These are phyloP conservation scores for Andrena flavipes DNA, from an alignment of 2,888 invertebrate species.

Conservation along the genomic window DNA sequence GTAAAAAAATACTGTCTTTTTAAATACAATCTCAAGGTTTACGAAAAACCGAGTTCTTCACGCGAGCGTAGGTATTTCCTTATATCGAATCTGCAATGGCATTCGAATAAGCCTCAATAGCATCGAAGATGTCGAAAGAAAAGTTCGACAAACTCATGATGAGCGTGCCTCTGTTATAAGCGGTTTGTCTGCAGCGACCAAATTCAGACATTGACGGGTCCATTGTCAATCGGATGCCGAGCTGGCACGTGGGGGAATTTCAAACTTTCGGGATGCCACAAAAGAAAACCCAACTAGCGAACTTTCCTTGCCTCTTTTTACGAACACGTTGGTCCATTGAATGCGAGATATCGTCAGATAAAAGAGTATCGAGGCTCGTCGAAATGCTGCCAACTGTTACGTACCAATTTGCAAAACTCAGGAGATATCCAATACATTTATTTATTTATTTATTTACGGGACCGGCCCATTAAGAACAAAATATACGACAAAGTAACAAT, in stretches of 20 bases:
- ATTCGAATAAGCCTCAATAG: no score
- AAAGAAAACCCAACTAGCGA: neutral
- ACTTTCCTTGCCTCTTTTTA: slow-evolving; percentile 1
- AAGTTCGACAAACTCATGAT: neutral
- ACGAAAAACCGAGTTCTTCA: neutral
- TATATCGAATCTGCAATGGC: no score
- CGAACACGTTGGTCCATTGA: neutral
- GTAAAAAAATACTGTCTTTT: neutral
- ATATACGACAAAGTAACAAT: no score
- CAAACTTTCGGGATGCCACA: slow-evolving; percentile 14
- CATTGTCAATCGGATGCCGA: slow-evolving; percentile 11
- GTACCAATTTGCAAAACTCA: neutral
- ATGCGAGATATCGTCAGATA: neutral
- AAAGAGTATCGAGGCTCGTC: neutral
- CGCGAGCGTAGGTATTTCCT: no score
- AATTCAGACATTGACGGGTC: slow-evolving; percentile 15
- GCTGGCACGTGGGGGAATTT: slow-evolving; percentile 4
- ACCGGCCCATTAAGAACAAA: no score
- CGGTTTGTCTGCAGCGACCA: neutral
- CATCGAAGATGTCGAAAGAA: neutral
- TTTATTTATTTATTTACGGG: no score
- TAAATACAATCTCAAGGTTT: neutral
- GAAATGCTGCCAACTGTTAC: neutral
- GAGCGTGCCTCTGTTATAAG: slow-evolving; percentile 16
- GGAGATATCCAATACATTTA: no score